These are phyloP conservation scores for Plectrocnemia conspersa DNA, from an alignment of 1,140 invertebrate genomes.

Conservation along the genomic window DNA sequence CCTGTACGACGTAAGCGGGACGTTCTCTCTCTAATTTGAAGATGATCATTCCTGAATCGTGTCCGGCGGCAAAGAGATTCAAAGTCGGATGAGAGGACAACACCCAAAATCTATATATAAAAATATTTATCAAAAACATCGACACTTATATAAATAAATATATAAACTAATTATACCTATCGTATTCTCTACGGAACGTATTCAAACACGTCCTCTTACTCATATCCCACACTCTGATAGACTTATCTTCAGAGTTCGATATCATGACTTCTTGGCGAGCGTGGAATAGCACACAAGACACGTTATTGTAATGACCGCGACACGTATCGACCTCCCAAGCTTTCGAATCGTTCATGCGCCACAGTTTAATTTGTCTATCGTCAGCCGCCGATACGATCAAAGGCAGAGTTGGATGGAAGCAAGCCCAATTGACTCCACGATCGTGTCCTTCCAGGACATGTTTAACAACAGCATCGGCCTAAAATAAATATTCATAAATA, in stretches of 20 bases:
- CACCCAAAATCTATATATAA: conserved; percentile 78
- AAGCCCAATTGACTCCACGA: conserved; percentile 97
- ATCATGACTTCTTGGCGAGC: conserved; percentile 95
- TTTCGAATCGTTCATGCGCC: conserved; percentile 98
- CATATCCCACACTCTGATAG: conserved; percentile 98
- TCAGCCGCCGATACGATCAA: conserved; percentile 97
- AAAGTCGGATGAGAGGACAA: conserved; percentile 83
- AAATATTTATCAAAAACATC: neutral
- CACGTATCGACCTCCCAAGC: conserved; percentile 99
- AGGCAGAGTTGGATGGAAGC: conserved; percentile 92
- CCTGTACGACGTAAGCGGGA: conserved; percentile 91
- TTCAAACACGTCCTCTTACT: conserved; percentile 94
- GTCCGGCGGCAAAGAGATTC: conserved; percentile 88
- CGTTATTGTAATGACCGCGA: conserved; percentile 98
- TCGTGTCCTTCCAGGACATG: conserved; percentile 97
- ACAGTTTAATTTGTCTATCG: conserved; percentile 95
- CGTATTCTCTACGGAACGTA: conserved; percentile 92
- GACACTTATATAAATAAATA: neutral
- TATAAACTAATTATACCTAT: conserved; percentile 52
- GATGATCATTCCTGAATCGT: conserved; percentile 81
- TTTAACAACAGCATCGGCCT: conserved; percentile 96
- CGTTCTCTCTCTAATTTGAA: conserved; percentile 90
- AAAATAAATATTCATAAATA: conserved; percentile 36
- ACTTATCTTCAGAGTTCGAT: conserved; percentile 97
- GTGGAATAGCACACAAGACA: conserved; percentile 97